Conservation (phyloP, 2,113 vertebrate species). For the Channa maculata region DNA sequence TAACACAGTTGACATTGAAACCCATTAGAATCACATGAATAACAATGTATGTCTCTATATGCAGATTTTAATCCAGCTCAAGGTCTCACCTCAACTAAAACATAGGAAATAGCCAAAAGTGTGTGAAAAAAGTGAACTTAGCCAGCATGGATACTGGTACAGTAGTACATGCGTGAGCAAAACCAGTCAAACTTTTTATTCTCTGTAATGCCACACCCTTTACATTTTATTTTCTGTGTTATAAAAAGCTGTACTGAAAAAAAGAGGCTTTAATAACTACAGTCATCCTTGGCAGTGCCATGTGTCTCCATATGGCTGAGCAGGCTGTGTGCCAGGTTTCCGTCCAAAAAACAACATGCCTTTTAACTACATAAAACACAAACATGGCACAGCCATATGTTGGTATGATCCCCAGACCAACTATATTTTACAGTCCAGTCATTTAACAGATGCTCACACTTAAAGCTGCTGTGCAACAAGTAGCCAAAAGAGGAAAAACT, state of each 20-base stretch:
- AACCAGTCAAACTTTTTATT: background rate
- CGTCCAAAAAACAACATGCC: constrained; percentile 9
- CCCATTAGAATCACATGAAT: background rate
- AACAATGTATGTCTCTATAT: background rate
- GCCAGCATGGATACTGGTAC: too few relatives aligned
- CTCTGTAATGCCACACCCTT: background rate
- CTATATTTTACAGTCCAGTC: constrained; percentile 46
- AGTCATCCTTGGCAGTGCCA: constrained; percentile 19
- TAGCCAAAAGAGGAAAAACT: background rate
- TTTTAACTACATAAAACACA: constrained; percentile 68
- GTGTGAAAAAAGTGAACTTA: too few relatives aligned
- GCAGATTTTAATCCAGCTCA: background rate
- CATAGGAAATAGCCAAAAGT: too few relatives aligned
- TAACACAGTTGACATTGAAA: too few relatives aligned
- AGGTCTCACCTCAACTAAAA: background rate
- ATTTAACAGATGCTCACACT: constrained; percentile 54
- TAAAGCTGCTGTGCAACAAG: constrained; percentile 41
- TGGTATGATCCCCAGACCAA: constrained; percentile 38
- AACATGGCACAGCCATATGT: constrained; percentile 59
- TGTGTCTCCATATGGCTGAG: constrained; percentile 51
- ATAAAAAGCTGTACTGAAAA: constrained; percentile 3
- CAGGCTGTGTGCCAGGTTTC: constrained; percentile 40
- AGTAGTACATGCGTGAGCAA: too few relatives aligned
- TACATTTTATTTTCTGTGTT: background rate
- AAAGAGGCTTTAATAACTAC: constrained; percentile 11